Conservation (phyloP, 2,113 vertebrate genomes). For the Austrofundulus limnaeus region DNA sequence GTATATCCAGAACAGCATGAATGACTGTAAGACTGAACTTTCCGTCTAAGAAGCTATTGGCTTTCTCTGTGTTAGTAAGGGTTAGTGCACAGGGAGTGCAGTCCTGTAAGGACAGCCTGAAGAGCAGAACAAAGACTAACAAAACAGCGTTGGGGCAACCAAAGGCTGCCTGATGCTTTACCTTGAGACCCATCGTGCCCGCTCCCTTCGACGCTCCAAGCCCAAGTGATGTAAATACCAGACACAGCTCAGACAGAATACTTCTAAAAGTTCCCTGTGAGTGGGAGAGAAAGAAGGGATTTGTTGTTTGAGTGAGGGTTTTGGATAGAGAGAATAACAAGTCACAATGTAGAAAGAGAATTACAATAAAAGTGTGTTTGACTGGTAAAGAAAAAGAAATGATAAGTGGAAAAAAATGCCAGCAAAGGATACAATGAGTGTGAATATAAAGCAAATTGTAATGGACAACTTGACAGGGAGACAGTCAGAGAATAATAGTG, state of each 20-base stretch:
- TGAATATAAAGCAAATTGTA: constrained; percentile 29
- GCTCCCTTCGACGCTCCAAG: constrained; percentile 46
- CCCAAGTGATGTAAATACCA: constrained; percentile 48
- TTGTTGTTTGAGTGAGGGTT: constrained; percentile 22
- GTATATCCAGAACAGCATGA: neutral
- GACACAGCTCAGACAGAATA: constrained; percentile 37
- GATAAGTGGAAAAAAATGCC: constrained; percentile 22
- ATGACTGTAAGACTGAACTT: constrained; percentile 3
- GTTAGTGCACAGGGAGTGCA: constrained; percentile 43
- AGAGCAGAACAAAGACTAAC: constrained; percentile 61
- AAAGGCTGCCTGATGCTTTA: constrained; percentile 56
- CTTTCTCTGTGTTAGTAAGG: constrained; percentile 33
- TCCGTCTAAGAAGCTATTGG: constrained; percentile 21
- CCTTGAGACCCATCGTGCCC: constrained; percentile 53
- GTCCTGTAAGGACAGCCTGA: constrained; percentile 43
- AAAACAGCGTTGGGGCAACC: constrained; percentile 52
- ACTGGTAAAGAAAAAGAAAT: constrained; percentile 39
- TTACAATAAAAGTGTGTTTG: constrained; percentile 39
- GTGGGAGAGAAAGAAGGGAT: constrained; percentile 35
- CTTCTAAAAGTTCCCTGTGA: constrained; percentile 46
- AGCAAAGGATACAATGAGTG: constrained; percentile 30
- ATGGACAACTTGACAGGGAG: constrained; percentile 36
- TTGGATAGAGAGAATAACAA: constrained; percentile 48
- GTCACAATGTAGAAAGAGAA: constrained; percentile 47
- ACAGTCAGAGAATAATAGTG: constrained; percentile 20